Base-by-base conservation (phyloP, 2,888 invertebrate genomes). In the Horisme vitalbata region DNA sequence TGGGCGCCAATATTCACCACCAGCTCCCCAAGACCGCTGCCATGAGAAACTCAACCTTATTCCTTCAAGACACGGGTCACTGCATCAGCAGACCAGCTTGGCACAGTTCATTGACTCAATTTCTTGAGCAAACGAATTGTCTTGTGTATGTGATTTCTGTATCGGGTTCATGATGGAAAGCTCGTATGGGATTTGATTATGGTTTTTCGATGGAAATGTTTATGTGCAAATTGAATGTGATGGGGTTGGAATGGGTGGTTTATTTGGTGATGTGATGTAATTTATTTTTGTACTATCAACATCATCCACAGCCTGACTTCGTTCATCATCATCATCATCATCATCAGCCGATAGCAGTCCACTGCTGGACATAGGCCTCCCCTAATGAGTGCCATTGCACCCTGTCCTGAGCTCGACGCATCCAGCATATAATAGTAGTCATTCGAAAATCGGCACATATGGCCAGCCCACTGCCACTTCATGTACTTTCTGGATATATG, bases 41-140 rank as follows among this genome's bases (percentile, higher is more conserved):
- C 4, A n/a, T n/a, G 7, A 4, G 12, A 36, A 13, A 10, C 11
- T 9, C n/a, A 28, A 30, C 45, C 38, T 55, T 41, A 39, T 0
- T 0, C 1, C 0, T 0, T 4, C 8, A 1, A 1, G 0, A 23
- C 20, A 58, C 31, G 37, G 27, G 12, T 23, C n/a, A n/a, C n/a
- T 9, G 8, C 2, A 1, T 0, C 0, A 24, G n/a, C 6, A 20
- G 60, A 7, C 33, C 9, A 38, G 6, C 3, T 49, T 60, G 49
- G 71, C 30, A 41, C 13, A 43, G 56, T 59, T 71, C 71, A 69
- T 71, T 69, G 71, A 65, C 63, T 71, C 71, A 71, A 71, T 71
- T 67, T 71, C 69, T 71, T 71, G 63, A 60, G 61, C 71, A 71
- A 71, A 71, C 68, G 68, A 62, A 64, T 61, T 59, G 65, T 52